Evolutionary conservation across 1,140 invertebrate genomes (phyloP).

Genomic region (Orius insidiosus): DNA sequence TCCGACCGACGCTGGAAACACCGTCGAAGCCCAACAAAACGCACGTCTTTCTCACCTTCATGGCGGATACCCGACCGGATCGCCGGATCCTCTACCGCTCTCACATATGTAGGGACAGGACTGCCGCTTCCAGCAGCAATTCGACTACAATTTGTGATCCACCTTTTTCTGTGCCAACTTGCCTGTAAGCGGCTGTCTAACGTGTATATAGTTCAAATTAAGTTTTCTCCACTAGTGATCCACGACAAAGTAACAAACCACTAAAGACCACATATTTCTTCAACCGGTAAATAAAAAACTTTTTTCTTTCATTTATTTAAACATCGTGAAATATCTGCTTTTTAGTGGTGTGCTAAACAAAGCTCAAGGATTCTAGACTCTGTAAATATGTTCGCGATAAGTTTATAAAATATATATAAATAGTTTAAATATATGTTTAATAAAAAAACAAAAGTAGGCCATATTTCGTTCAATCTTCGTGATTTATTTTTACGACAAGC

Average conservation of each 20-base stretch:
- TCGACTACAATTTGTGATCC: slow-evolving; percentile 18
- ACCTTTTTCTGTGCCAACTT: slow-evolving; percentile 12
- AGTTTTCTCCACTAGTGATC: slow-evolving; percentile 5
- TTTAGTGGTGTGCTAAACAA: slow-evolving; percentile 12
- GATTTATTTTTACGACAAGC: slow-evolving; percentile 11
- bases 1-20: slow-evolving; percentile 29
- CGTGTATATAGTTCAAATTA: slow-evolving; percentile 3
- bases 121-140: slow-evolving; percentile 16
- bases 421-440: slow-evolving; percentile 3
- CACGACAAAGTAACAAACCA: slow-evolving; percentile 12
- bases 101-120: slow-evolving; percentile 21
- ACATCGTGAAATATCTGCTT: slow-evolving; percentile 5
- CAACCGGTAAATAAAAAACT: slow-evolving; percentile 12
- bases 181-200: slow-evolving; percentile 12
- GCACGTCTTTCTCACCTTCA: slow-evolving; percentile 17
- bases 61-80: slow-evolving; percentile 13
- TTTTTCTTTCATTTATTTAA: slow-evolving; percentile 3
- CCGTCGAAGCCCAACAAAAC: slow-evolving; percentile 26
- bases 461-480: slow-evolving; percentile 9
- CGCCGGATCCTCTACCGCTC: slow-evolving; percentile 19
- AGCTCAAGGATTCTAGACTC: slow-evolving; percentile 12
- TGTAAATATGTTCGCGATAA: slow-evolving; percentile 13
- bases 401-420: slow-evolving; percentile 10
- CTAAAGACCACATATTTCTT: slow-evolving; percentile 6
- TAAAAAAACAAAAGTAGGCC: slow-evolving; percentile 5